phyloP scores from a whole-genome alignment of 2,888 invertebrate species.

The Apomyelois bistriatella region DNA sequence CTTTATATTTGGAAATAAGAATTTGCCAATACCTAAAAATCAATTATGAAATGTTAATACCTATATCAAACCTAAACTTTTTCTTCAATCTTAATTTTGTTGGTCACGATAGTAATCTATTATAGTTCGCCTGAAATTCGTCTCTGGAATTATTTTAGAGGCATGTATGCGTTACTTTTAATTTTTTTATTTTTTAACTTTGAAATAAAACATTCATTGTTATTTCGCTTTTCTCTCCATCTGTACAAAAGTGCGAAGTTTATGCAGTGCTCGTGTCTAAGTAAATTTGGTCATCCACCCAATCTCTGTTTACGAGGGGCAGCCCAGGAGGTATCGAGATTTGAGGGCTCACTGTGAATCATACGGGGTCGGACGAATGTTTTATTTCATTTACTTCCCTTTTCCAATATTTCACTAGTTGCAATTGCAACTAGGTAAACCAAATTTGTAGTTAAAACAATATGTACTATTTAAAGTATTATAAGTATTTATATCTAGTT shows the following conservation, averaged over 20 bases:
- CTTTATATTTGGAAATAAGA: too few relatives aligned
- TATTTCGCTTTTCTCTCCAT: constrained; percentile 19
- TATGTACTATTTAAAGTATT: too few relatives aligned
- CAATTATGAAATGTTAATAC: too few relatives aligned
- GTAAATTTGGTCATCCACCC: constrained; percentile 77
- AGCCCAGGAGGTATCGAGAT: constrained; percentile 57
- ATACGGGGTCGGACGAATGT: constrained; percentile 45
- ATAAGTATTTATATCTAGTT: too few relatives aligned
- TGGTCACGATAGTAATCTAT: too few relatives aligned
- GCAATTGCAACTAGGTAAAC: constrained; percentile 24
- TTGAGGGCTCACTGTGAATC: constrained; percentile 70
- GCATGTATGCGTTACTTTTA: too few relatives aligned
- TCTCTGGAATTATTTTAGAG: too few relatives aligned
- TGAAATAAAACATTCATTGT: background rate
- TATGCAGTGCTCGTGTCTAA: constrained; percentile 65
- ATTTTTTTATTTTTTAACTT: background rate
- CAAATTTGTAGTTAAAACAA: too few relatives aligned
- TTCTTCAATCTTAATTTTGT: too few relatives aligned
- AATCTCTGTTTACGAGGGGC: constrained; percentile 71
- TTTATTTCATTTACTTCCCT: constrained; percentile 62
- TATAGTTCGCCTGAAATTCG: too few relatives aligned
- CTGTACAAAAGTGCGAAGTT: constrained; percentile 50
- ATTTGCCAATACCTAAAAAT: too few relatives aligned
- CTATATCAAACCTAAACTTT: too few relatives aligned
- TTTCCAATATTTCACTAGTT: constrained; percentile 34